A percentile compares a stretch with the other conserved stretches of the same genome.
Conservation (phyloP, 1,140 invertebrate species). For the Asbolus verrucosus region DNA sequence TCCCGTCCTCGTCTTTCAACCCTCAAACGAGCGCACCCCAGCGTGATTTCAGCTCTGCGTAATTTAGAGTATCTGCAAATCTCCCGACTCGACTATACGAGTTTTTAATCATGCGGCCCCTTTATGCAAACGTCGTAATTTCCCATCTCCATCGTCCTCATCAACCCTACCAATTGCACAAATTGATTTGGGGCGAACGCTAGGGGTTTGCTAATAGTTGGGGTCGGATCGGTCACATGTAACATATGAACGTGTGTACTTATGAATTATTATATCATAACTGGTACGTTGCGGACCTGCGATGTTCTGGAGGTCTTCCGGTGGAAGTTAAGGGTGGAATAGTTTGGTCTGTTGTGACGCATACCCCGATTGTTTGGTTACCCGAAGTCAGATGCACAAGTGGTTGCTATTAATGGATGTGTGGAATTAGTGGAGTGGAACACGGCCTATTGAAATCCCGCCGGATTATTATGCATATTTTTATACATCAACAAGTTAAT, state of each 20-base stretch:
- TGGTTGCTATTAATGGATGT: conserved; percentile 63
- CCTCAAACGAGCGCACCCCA: conserved; percentile 34
- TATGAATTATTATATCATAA: conserved; percentile 66
- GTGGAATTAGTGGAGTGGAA: conserved; percentile 49
- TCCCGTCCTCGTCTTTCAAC: not conserved
- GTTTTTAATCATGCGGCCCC: conserved; percentile 60
- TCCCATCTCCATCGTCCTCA: conserved; percentile 58
- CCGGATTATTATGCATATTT: no score
- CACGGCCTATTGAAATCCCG: no score
- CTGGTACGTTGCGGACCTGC: conserved; percentile 52
- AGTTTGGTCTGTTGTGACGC: conserved; percentile 40
- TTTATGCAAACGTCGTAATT: conserved; percentile 61
- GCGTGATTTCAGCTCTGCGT: conserved; percentile 36
- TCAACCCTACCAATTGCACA: conserved; percentile 60
- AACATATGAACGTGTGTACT: conserved; percentile 58
- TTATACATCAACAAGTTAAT: conserved; percentile 44
- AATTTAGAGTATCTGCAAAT: conserved; percentile 54
- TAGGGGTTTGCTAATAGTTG: conserved; percentile 57
- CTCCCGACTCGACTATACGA: conserved; percentile 51
- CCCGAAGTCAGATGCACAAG: conserved; percentile 64
- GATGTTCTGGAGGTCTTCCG: not conserved
- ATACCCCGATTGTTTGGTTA: conserved; percentile 53
- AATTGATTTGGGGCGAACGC: conserved; percentile 59
- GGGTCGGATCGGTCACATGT: conserved; percentile 60
- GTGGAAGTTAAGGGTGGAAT: no score